These are phyloP conservation scores for Phalangium opilio DNA, from an alignment of 2,888 invertebrate species.

Conservation along the genomic window DNA sequence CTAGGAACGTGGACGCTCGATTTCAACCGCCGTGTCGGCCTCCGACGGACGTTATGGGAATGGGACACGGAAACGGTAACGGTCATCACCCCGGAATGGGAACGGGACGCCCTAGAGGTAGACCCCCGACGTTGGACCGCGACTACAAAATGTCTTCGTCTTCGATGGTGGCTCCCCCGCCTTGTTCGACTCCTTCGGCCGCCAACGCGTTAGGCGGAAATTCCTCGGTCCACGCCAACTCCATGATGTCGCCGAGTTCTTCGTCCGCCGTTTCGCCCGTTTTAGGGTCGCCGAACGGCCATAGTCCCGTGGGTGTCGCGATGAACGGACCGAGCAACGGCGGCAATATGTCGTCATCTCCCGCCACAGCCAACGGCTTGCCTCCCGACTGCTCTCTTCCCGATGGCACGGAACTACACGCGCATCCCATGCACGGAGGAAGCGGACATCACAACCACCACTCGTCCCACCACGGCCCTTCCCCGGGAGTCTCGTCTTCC, in stretches of 20 bases:
- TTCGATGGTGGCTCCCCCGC: background rate
- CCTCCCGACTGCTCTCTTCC: too few species aligned
- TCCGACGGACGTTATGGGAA: too few species aligned
- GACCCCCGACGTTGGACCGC: constrained; percentile 12
- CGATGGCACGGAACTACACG: too few species aligned
- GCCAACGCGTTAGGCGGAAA: constrained; percentile 11
- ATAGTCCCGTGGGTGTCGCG: constrained; percentile 12
- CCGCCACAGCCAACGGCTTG: too few species aligned
- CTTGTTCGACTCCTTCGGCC: constrained; percentile 14
- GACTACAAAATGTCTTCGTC: background rate
- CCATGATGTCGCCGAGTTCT: constrained; percentile 4
- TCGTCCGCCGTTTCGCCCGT: constrained; percentile 7
- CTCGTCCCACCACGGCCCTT: constrained; percentile 5
- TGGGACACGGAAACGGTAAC: too few species aligned
- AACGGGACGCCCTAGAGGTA: constrained; percentile 16
- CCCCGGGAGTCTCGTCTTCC: constrained; percentile 10
- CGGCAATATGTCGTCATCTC: constrained; percentile 7
- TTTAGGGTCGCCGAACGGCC: constrained; percentile 15
- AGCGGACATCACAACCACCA: constrained; percentile 10
- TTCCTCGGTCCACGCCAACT: constrained; percentile 2
- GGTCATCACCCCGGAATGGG: constrained; percentile 5
- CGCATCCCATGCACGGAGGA: constrained; percentile 5
- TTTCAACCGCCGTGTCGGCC: too few species aligned
- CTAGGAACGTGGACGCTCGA: too few species aligned
- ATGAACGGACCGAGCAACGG: constrained; percentile 10